Evolutionary conservation across 2,113 vertebrate species (phyloP).

Genomic region (Tachysurus fulvidraco): DNA sequence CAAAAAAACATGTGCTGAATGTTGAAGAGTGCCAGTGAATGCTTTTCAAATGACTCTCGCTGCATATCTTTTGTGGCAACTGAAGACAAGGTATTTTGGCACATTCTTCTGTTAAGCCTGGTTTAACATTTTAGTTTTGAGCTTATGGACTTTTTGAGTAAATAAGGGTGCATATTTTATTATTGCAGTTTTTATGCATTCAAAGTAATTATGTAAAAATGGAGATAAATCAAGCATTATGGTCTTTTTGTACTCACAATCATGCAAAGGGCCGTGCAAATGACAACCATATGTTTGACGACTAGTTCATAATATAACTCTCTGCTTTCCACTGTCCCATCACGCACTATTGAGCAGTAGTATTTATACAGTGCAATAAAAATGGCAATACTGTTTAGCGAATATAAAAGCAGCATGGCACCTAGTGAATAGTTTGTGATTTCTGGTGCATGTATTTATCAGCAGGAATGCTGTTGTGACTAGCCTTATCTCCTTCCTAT

Average conservation of each 20-base stretch:
- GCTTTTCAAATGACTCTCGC: not conserved
- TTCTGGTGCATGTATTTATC: no score
- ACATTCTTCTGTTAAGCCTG: not conserved
- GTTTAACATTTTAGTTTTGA: not conserved
- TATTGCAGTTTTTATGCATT: not conserved
- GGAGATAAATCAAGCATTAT: not conserved
- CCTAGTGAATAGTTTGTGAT: no score
- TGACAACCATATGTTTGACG: no score
- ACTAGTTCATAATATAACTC: no score
- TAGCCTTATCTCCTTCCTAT: no score
- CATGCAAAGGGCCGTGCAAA: no score
- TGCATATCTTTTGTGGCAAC: not conserved
- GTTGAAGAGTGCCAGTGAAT: not conserved
- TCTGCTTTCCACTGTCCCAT: no score
- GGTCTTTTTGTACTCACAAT: not conserved
- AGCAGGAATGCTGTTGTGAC: no score
- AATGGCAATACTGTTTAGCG: no score
- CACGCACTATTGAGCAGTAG: no score
- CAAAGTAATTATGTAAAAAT: not conserved
- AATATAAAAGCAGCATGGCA: no score
- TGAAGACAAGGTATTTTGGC: constrained; percentile 2
- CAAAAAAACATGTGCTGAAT: constrained; percentile 21
- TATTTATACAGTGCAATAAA: no score
- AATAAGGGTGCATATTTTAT: not conserved
- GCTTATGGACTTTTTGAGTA: not conserved